Evolutionary conservation across 2,113 vertebrate species (phyloP), one percentile per base, ranked within the genome.

Genomic region (Cyprinus carpio): DNA sequence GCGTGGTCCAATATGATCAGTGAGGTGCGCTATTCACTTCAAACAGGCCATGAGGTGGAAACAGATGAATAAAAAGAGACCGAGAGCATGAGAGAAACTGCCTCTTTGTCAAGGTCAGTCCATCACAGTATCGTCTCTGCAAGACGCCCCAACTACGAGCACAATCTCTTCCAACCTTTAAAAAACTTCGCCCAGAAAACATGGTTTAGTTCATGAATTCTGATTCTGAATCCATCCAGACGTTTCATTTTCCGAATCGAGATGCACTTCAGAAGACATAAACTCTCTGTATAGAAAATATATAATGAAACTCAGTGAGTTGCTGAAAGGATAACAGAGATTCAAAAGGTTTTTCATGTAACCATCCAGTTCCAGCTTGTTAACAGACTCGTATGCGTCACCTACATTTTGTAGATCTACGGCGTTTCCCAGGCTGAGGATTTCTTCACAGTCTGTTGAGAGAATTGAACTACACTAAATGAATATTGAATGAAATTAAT

Each of bases 61-160:
- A 72, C 18, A 72, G 23, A 56, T 2, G 13, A 79, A 82, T 54
- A 56, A n/a, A 54, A 71, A 15, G 15, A 71, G 7, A n/a, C 29
- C 0, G 3, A 51, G 31, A 40, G 67, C 27, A 40, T 72, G 20
- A 81, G 31, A 85, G 65, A 78, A 81, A 11, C 69, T 7, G 0
- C 1, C 9, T 71, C 6, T 58, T 85, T 58, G 16, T 85, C 65
- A 85, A 85, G 78, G 77, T 85, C 56, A 71, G 46, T 81, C 37
- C 60, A 23, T 81, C 60, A 49, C 65, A 25, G 31, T n/a, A 2
- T n/a, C 12, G 0, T 62, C 72, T 51, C 72, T 46, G 40, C 58
- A 78, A 56, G 31, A 67, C 2, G 29, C 75, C 54, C 43, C 46
- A 79, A 64, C n/a, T 15, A 71, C 27, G 5, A 69, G 31, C 18